Evolutionary conservation across 2,888 invertebrate species (phyloP).

Genomic region (Linnaemya tessellans): DNA sequence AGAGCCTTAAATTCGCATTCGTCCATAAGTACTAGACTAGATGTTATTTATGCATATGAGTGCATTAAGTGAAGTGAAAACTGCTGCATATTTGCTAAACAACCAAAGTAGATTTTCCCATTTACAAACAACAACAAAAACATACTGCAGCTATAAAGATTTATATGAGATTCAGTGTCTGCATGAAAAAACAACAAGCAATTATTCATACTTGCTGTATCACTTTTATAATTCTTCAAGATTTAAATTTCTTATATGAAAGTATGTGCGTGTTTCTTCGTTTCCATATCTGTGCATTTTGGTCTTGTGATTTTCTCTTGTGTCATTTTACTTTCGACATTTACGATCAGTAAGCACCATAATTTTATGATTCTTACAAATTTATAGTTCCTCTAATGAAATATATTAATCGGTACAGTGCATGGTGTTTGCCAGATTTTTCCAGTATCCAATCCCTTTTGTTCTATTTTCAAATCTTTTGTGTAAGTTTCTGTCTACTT

Average conservation of each 20-base stretch:
- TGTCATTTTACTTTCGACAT: slow-evolving; percentile 2
- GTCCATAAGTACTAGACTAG: slow-evolving; percentile 25
- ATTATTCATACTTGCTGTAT: not conserved
- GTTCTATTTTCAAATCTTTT: slow-evolving; percentile 24
- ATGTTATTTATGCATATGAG: slow-evolving; percentile 51
- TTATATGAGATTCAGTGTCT: slow-evolving; percentile 27
- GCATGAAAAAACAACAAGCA: not conserved
- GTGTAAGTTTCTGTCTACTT: slow-evolving; percentile 20
- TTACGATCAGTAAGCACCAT: slow-evolving; percentile 18
- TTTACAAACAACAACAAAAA: slow-evolving; percentile 16
- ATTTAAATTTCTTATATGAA: not conserved
- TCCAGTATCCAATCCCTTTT: slow-evolving; percentile 59
- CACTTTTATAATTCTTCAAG: slow-evolving; percentile 19
- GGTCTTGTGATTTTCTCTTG: slow-evolving; percentile 32
- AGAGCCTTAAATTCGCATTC: slow-evolving; percentile 38
- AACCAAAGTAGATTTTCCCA: slow-evolving; percentile 47
- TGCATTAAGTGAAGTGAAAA: slow-evolving; percentile 51
- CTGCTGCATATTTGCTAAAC: slow-evolving; percentile 42
- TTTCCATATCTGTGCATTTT: slow-evolving; percentile 3
- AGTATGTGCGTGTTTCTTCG: not conserved
- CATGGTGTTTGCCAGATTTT: slow-evolving; percentile 34
- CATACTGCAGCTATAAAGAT: slow-evolving; percentile 4
- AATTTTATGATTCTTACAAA: slow-evolving; percentile 20
- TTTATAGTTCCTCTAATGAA: slow-evolving; percentile 50
- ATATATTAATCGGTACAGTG: slow-evolving; percentile 55